phyloP scores from a whole-genome alignment of 2,888 invertebrate species.

The Himalopsyche tibetana region DNA sequence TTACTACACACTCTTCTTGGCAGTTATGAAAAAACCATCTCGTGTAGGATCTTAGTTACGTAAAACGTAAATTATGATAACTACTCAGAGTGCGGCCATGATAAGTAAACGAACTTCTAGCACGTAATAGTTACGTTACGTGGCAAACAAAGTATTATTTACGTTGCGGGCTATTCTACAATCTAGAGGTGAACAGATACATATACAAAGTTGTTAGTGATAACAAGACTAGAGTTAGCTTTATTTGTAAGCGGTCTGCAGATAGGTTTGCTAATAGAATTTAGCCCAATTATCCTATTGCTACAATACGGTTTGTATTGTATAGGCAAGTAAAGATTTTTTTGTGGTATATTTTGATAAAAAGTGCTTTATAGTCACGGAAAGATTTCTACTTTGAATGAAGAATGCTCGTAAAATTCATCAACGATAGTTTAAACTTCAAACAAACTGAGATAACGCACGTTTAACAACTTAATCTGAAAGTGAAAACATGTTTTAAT shows the following conservation, averaged over 20 bases:
- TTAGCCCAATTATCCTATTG: not conserved
- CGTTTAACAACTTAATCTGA: too few species aligned
- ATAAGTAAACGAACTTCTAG: constrained; percentile 34
- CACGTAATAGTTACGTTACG: constrained; percentile 34
- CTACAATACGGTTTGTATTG: not conserved
- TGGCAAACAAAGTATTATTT: constrained; percentile 30
- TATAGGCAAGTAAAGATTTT: not conserved
- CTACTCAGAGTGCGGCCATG: constrained; percentile 12
- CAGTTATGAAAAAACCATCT: constrained; percentile 26
- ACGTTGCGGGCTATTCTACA: constrained; percentile 20
- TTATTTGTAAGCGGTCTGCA: constrained; percentile 2
- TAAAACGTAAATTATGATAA: constrained; percentile 26
- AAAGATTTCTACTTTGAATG: too few species aligned
- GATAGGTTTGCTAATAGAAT: not conserved
- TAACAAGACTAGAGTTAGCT: not conserved
- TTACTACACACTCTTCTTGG: constrained; percentile 2
- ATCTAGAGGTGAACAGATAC: constrained; percentile 10
- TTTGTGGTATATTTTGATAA: not conserved
- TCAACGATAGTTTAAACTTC: too few species aligned
- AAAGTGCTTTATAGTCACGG: too few species aligned
- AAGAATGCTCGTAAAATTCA: too few species aligned
- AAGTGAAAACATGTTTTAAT: too few species aligned
- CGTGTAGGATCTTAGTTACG: constrained; percentile 30
- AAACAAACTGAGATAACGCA: too few species aligned
- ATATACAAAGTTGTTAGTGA: not conserved